A percentile compares a stretch with the other conserved stretches of the same genome.
phyloP scores from a whole-genome alignment of 2,888 invertebrate genomes.

The Poecilus cupreus region DNA sequence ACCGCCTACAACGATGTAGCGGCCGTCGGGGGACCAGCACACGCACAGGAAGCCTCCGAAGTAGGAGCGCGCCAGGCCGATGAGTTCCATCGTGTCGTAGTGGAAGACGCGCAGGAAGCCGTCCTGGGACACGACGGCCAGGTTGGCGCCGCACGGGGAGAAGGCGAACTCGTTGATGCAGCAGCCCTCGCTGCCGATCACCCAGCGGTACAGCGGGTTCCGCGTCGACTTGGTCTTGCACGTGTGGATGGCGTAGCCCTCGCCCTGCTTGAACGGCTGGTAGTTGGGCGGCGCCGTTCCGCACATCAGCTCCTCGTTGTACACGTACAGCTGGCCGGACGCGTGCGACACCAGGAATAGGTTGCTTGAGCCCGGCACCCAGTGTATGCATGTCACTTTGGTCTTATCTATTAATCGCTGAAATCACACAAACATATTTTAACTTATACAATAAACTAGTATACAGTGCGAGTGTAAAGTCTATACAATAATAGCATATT shows the following conservation, averaged over 20 bases:
- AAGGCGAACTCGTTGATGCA: conserved; percentile 98
- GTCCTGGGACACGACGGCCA: conserved; percentile 96
- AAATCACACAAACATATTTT: conserved; percentile 67
- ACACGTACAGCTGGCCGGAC: conserved; percentile 97
- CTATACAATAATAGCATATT: too few relatives aligned
- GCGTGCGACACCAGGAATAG: conserved; percentile 96
- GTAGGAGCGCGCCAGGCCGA: conserved; percentile 95
- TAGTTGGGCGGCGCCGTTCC: conserved; percentile 94
- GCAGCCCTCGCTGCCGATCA: conserved; percentile 86
- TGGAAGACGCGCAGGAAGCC: conserved; percentile 97
- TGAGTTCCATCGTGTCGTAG: conserved; percentile 97
- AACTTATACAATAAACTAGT: too few relatives aligned
- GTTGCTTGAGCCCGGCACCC: conserved; percentile 97
- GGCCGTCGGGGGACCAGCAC: conserved; percentile 98
- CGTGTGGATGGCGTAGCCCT: conserved; percentile 94
- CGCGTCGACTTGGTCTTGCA: conserved; percentile 97
- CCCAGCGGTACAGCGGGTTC: conserved; percentile 96
- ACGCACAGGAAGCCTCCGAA: conserved; percentile 98
- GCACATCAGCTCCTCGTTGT: conserved; percentile 96
- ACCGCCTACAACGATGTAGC: conserved; percentile 96
- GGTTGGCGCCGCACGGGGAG: conserved; percentile 93
- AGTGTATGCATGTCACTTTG: conserved; percentile 96
- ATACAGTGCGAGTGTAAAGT: too few relatives aligned
- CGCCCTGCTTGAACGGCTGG: conserved; percentile 95
- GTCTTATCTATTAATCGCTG: conserved; percentile 95